These are phyloP conservation scores for Hydrozoanthus gracilis DNA, from an alignment of 92 coral and sea anemone species.

Conservation along the genomic window DNA sequence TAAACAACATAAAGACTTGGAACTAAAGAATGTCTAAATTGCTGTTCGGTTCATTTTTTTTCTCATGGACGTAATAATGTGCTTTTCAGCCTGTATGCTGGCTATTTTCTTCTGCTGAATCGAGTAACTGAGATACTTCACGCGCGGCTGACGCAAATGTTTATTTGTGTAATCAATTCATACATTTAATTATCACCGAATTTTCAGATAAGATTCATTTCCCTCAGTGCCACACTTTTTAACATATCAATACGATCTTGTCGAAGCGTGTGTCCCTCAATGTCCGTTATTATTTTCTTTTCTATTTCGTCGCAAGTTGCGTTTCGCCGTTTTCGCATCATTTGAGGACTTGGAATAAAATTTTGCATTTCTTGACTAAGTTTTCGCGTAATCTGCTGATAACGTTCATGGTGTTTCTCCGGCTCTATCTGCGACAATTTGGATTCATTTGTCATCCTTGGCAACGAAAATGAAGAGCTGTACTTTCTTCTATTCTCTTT, in stretches of 20 bases:
- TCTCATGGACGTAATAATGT: no score
- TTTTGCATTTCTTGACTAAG: slow-evolving; percentile 45
- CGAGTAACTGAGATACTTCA: no score
- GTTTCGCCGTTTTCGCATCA: slow-evolving; percentile 47
- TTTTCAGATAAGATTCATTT: slow-evolving; percentile 40
- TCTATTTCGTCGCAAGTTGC: slow-evolving; percentile 45
- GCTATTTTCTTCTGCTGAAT: no score
- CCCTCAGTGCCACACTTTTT: slow-evolving; percentile 39
- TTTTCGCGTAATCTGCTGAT: slow-evolving; percentile 32
- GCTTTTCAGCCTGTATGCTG: no score
- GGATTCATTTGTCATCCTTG: not conserved
- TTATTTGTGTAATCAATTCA: no score
- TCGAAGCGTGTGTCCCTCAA: slow-evolving; percentile 40
- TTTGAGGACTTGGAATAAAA: slow-evolving; percentile 41
- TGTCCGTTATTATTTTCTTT: slow-evolving; percentile 36
- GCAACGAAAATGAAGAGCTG: slow-evolving; percentile 19
- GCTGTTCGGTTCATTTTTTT: no score
- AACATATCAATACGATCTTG: slow-evolving; percentile 37
- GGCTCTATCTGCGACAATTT: not conserved
- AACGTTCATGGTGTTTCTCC: not conserved
- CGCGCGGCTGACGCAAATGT: no score
- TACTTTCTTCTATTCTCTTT: not conserved
- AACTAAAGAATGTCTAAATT: no score
- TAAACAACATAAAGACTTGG: no score
- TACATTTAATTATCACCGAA: not conserved